These are phyloP conservation scores for Malacoraja senta DNA, from an alignment of 2,797 vertebrate genomes.

Conservation along the genomic window DNA sequence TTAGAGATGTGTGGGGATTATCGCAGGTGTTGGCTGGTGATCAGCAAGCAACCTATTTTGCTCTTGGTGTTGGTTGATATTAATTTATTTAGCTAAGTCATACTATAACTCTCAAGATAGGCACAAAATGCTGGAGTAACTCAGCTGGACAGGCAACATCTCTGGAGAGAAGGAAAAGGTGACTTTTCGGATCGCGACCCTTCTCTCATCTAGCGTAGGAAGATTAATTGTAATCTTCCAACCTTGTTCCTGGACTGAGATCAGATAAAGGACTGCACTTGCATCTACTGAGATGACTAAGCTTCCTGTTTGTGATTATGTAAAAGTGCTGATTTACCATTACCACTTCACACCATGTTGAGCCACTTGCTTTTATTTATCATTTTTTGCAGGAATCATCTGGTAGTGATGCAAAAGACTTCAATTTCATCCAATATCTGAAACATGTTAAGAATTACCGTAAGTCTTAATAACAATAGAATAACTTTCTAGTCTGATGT, in stretches of 20 bases:
- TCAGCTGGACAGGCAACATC: too few relatives aligned
- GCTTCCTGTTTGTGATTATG: background rate
- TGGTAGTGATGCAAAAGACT: constrained; percentile 57
- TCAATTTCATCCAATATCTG: constrained; percentile 51
- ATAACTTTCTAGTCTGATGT: background rate
- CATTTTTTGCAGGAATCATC: constrained; percentile 49
- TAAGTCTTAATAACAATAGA: constrained; percentile 46
- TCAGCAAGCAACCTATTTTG: background rate
- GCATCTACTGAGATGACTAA: background rate
- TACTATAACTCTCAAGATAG: too few relatives aligned
- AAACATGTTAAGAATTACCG: constrained; percentile 48
- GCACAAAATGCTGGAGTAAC: too few relatives aligned
- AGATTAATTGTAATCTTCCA: background rate
- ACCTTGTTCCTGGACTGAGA: background rate
- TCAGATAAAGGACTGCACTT: background rate
- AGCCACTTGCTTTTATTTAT: background rate
- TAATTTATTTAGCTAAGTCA: too few relatives aligned
- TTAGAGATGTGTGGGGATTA: background rate
- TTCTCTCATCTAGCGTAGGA: background rate
- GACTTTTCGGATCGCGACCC: too few relatives aligned
- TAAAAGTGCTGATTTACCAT: background rate
- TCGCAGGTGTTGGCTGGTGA: background rate
- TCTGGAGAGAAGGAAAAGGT: too few relatives aligned
- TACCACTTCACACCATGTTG: background rate
- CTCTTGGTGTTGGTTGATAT: too few relatives aligned